A percentile compares a stretch with the other conserved stretches of the same genome.
Conservation (phyloP, 2,113 vertebrate species). For the Passer domesticus region DNA sequence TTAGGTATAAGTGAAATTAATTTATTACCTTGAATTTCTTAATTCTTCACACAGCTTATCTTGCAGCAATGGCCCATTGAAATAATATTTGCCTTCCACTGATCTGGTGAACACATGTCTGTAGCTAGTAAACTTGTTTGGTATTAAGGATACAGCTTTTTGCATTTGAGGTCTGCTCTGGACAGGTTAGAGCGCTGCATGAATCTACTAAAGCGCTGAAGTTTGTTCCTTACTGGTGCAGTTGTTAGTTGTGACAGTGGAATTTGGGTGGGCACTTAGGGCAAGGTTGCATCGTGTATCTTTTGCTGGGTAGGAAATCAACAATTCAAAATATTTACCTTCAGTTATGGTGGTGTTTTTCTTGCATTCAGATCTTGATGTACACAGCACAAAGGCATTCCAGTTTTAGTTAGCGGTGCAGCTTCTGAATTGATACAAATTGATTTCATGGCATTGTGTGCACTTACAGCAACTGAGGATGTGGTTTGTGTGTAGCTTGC, state of each 20-base stretch:
- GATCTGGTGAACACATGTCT: background rate
- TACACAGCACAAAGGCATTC: background rate
- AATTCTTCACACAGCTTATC: conserved; percentile 11
- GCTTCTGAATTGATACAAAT: background rate
- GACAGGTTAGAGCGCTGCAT: rapidly evolving
- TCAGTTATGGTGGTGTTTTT: background rate
- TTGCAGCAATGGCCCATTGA: background rate
- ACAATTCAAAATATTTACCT: conserved; percentile 4
- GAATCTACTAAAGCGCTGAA: background rate
- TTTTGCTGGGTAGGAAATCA: background rate
- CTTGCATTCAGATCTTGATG: background rate
- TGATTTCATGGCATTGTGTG: background rate
- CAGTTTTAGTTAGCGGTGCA: background rate
- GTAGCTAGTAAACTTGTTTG: background rate
- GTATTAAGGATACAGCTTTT: background rate
- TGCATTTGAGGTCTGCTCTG: background rate
- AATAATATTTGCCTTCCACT: background rate
- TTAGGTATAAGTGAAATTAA: background rate
- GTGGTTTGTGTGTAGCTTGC: background rate
- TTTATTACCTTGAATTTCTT: conserved; percentile 39
- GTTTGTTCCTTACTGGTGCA: background rate
- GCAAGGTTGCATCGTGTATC: background rate
- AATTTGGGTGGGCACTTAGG: background rate
- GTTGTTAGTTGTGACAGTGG: background rate
- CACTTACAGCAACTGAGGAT: background rate